Percentiles rank a stretch among this genome's conserved stretches.
Conservation (phyloP, 2,888 invertebrate species). For the Perizoma flavofasciatum region DNA sequence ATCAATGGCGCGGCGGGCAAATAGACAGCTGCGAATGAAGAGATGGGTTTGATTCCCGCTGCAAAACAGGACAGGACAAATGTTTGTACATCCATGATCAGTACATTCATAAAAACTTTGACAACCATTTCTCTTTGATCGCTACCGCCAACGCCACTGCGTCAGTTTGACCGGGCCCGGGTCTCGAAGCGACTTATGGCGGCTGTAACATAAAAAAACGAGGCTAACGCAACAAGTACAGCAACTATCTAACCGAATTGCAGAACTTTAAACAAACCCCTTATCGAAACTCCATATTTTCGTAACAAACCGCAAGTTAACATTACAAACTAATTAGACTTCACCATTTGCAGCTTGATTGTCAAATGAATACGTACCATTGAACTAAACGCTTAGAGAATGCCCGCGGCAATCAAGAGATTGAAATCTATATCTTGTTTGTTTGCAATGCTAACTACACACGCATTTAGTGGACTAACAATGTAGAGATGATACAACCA, state of each 20-base stretch:
- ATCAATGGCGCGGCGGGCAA: no score
- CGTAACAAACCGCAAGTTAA: conserved; percentile 11
- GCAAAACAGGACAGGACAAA: no score
- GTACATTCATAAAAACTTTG: no score
- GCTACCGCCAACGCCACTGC: no score
- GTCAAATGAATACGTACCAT: conserved; percentile 20
- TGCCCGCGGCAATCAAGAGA: conserved; percentile 53
- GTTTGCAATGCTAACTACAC: conserved; percentile 57
- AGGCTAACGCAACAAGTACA: no score
- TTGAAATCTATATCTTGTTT: conserved; percentile 64
- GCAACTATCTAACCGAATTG: background rate
- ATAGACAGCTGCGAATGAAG: no score
- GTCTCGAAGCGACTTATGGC: no score
- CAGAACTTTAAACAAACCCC: conserved; percentile 12
- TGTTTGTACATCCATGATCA: no score
- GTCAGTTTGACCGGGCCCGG: no score
- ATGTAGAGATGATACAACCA: conserved; percentile 44
- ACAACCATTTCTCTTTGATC: no score
- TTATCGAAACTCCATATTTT: conserved; percentile 18
- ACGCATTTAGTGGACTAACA: conserved; percentile 43
- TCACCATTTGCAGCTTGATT: conserved; percentile 18
- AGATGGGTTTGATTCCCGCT: no score
- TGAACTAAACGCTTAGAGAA: conserved; percentile 32
- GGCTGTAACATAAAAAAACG: no score
- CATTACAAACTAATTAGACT: conserved; percentile 20